A percentile compares a stretch with the other conserved stretches of the same genome.
Evolutionary conservation across 2,888 invertebrate species (phyloP).

Genomic region (Schizaphis graminum): DNA sequence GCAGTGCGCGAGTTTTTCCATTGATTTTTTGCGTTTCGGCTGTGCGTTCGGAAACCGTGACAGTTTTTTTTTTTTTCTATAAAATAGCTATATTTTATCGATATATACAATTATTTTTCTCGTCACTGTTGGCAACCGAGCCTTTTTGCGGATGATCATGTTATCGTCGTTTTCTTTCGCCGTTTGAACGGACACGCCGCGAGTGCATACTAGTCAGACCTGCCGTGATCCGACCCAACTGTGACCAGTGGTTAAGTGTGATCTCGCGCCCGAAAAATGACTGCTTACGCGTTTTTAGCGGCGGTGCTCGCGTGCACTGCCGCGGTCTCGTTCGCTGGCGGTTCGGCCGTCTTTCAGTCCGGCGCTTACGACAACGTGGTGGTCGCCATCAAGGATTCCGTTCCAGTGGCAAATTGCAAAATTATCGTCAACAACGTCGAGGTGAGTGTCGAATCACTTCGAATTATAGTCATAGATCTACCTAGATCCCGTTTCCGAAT

Average conservation of each 20-base stretch:
- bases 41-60: neutral
- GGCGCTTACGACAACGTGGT: slow-evolving; percentile 73
- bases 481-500: neutral
- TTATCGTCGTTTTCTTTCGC: neutral
- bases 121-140: slow-evolving; percentile 18
- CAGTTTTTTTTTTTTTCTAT: neutral
- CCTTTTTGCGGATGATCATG: neutral
- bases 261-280: neutral
- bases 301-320: neutral
- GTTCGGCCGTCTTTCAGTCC: slow-evolving; percentile 69
- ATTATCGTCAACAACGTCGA: slow-evolving; percentile 72
- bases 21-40: neutral
- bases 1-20: neutral
- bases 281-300: neutral
- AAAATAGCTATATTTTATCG: neutral
- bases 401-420: slow-evolving; percentile 72
- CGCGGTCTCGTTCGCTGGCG: slow-evolving; percentile 26
- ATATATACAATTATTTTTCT: neutral
- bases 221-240: neutral
- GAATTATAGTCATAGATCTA: too few species aligned
- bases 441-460: slow-evolving; percentile 70
- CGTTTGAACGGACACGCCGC: neutral
- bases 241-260: neutral
- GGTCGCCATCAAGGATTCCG: slow-evolving; percentile 72
- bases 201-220: neutral